Conservation (phyloP, 2,888 invertebrate genomes). For the Coelinius sp. region DNA sequence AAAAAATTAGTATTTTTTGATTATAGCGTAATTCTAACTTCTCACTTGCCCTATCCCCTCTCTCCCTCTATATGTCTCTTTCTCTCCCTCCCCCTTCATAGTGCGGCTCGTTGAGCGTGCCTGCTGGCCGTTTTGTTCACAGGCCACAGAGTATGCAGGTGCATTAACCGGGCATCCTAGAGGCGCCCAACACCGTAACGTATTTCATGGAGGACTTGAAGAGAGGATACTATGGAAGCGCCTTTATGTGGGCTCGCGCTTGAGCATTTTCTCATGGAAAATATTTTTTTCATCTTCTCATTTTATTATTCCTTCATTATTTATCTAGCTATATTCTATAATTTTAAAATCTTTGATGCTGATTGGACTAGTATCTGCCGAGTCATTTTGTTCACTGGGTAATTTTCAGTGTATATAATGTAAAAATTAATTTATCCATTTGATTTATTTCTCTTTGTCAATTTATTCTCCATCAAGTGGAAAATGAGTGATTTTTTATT, state of each 20-base stretch:
- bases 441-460: not conserved
- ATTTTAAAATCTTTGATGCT: not conserved
- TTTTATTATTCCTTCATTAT: not conserved
- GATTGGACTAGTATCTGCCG: not conserved
- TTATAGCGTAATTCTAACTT: not conserved
- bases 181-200: conserved; percentile 60
- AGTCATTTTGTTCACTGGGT: not conserved
- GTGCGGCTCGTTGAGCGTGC: conserved; percentile 24
- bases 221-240: conserved; percentile 37
- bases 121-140: conserved; percentile 56
- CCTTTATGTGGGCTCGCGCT: conserved; percentile 1
- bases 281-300: not conserved
- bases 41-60: no score
- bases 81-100: not conserved
- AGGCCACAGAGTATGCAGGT: conserved; percentile 63
- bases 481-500: not conserved
- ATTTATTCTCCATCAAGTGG: not conserved
- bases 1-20: not conserved
- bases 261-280: conserved; percentile 17
- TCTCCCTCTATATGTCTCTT: no score
- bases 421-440: not conserved
- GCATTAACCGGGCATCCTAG: conserved; percentile 66
- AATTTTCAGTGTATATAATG: not conserved
- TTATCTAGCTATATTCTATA: not conserved
- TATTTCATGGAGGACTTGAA: conserved; percentile 44